Conservation (phyloP, 2,797 vertebrate genomes). For the Simalia tracyae region DNA sequence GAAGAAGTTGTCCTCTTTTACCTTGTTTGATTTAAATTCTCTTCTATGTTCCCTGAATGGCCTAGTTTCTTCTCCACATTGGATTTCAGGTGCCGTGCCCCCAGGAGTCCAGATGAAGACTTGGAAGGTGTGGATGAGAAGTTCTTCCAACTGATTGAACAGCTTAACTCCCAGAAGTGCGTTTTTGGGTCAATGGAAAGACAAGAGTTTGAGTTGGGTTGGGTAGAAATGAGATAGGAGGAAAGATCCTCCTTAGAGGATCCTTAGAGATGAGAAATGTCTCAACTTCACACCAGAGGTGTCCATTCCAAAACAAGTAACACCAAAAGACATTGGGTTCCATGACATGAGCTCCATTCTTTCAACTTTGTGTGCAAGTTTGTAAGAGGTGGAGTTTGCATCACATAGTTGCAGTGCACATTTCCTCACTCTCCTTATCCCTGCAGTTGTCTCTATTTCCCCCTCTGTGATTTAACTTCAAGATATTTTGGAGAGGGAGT, state of each 20-base stretch:
- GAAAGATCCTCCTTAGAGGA: not conserved
- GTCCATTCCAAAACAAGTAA: not conserved
- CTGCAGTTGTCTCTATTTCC: not conserved
- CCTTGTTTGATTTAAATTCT: not conserved
- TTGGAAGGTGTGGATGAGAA: slow-evolving; percentile 69
- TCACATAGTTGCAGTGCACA: not conserved
- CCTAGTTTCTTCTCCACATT: not conserved
- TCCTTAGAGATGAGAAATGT: not conserved
- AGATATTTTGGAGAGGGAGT: not conserved
- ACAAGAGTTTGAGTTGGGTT: not conserved
- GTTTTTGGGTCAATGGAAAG: slow-evolving; percentile 5
- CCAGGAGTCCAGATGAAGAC: slow-evolving; percentile 64
- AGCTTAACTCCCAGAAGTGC: slow-evolving; percentile 78
- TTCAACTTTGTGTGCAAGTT: not conserved
- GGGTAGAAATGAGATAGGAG: not conserved
- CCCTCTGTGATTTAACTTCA: not conserved
- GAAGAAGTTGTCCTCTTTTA: not conserved
- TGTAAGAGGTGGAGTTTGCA: not conserved
- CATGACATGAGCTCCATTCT: not conserved
- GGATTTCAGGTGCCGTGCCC: slow-evolving; percentile 59
- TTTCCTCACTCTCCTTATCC: not conserved
- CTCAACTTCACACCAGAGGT: not conserved
- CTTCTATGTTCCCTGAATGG: not conserved
- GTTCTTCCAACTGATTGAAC: slow-evolving; percentile 76
- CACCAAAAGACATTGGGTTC: not conserved